Conservation (phyloP, 2,888 invertebrate genomes). For the Mythimna loreyi region DNA sequence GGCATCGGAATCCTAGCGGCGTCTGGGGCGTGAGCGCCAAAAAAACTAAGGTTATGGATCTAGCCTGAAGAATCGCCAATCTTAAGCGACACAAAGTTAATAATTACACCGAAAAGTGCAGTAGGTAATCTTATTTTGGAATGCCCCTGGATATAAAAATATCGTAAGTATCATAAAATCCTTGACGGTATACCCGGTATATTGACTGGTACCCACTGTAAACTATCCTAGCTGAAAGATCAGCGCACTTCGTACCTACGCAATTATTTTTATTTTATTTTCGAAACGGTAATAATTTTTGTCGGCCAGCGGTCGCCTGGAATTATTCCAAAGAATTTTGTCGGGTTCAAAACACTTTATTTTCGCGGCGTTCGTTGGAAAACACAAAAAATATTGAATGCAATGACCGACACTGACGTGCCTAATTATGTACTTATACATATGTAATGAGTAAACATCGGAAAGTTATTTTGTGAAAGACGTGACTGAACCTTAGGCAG, state of each 20-base stretch:
- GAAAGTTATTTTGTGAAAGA: background rate
- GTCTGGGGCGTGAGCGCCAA: no score
- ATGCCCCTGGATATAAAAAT: slow-evolving; percentile 1
- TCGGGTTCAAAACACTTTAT: slow-evolving; percentile 74
- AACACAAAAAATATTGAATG: slow-evolving; percentile 55
- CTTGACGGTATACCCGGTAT: slow-evolving; percentile 29
- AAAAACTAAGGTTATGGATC: no score
- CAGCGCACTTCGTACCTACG: slow-evolving; percentile 50
- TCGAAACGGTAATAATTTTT: slow-evolving; percentile 64
- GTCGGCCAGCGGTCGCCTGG: slow-evolving; percentile 72
- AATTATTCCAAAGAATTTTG: slow-evolving; percentile 85
- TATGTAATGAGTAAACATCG: background rate
- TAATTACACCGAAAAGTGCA: background rate
- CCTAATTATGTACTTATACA: background rate
- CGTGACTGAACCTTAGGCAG: background rate
- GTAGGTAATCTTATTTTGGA: background rate
- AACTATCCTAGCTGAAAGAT: slow-evolving; percentile 37
- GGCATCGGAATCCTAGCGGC: no score
- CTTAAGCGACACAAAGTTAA: no score
- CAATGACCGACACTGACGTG: slow-evolving; percentile 52
- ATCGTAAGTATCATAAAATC: slow-evolving; percentile 19
- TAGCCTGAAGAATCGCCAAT: no score
- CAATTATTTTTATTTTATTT: slow-evolving; percentile 70
- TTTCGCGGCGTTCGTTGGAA: slow-evolving; percentile 48
- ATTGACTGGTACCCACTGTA: slow-evolving; percentile 29